Percentiles rank a stretch among this genome's conserved stretches.
phyloP scores from a whole-genome alignment of 2,888 invertebrate species.

The Tenthredo scrophulariae region DNA sequence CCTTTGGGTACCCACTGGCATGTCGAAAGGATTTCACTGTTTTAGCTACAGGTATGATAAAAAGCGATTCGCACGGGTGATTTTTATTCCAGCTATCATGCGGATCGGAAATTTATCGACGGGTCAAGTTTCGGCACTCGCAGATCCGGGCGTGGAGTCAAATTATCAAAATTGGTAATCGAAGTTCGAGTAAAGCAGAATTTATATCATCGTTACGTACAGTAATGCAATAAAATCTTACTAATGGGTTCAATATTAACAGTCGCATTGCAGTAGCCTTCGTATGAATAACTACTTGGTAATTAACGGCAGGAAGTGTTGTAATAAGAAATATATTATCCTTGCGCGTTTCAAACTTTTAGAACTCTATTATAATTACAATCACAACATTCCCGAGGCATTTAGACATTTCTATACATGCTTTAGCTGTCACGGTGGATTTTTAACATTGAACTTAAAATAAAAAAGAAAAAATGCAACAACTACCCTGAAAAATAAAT shows the following conservation, averaged over 20 bases:
- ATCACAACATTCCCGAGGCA: neutral
- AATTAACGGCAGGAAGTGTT: constrained; percentile 39
- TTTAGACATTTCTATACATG: neutral
- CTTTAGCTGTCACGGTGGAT: neutral
- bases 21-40: constrained; percentile 24
- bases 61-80: constrained; percentile 34
- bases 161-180: neutral
- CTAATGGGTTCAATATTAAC: neutral
- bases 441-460: constrained; percentile 32
- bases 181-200: neutral
- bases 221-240: neutral
- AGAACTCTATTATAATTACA: neutral
- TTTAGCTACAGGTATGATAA: neutral
- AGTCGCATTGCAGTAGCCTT: constrained; percentile 5
- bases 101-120: neutral
- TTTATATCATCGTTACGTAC: neutral
- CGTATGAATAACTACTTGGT: neutral
- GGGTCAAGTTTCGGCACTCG: neutral
- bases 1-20: neutral
- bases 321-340: constrained; percentile 5
- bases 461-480: neutral
- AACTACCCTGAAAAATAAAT: neutral
- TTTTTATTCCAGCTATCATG: constrained; percentile 1
- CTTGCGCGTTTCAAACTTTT: neutral
- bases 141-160: neutral